Evolutionary conservation across 2,888 invertebrate genomes (phyloP).

Genomic region (Oscheius sp.): DNA sequence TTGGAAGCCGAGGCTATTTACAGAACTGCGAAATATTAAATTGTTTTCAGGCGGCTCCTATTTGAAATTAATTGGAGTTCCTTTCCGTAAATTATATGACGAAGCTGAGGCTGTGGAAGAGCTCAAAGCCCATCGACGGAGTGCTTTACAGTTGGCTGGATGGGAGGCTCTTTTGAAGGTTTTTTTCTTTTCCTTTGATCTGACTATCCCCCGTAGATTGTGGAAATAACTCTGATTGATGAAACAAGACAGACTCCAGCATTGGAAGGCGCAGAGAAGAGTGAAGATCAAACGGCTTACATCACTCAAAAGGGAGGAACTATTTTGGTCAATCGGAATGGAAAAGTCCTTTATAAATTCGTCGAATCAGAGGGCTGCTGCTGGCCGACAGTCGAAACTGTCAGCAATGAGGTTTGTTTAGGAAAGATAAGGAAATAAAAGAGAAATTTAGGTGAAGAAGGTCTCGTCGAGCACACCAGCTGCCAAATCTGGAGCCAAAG

Average conservation of each 20-base stretch:
- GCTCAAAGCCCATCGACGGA: constrained; percentile 40
- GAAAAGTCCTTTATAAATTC: constrained; percentile 47
- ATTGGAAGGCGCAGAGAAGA: neutral
- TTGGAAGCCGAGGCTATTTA: constrained; percentile 40
- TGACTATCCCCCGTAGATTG: constrained; percentile 36
- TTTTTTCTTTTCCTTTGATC: neutral
- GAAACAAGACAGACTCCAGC: constrained; percentile 15
- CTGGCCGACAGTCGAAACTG: constrained; percentile 48
- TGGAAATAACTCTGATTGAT: constrained; percentile 39
- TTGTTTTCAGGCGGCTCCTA: constrained; percentile 47
- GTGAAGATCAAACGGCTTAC: constrained; percentile 33
- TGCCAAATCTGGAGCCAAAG: constrained; percentile 31
- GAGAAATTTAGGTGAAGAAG: constrained; percentile 30
- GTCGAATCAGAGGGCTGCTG: constrained; percentile 41
- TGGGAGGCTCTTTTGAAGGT: constrained; percentile 47
- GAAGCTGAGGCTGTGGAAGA: constrained; percentile 48
- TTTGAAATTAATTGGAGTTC: constrained; percentile 55
- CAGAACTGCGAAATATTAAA: neutral
- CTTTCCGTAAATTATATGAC: constrained; percentile 54
- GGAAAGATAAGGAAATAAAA: neutral
- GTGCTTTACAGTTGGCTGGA: constrained; percentile 37
- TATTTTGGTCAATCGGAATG: constrained; percentile 43
- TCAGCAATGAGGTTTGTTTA: constrained; percentile 36
- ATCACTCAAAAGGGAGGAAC: constrained; percentile 47
- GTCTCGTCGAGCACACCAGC: neutral